phyloP scores from a whole-genome alignment of 2,888 invertebrate species.

The Nycteola revayana region DNA sequence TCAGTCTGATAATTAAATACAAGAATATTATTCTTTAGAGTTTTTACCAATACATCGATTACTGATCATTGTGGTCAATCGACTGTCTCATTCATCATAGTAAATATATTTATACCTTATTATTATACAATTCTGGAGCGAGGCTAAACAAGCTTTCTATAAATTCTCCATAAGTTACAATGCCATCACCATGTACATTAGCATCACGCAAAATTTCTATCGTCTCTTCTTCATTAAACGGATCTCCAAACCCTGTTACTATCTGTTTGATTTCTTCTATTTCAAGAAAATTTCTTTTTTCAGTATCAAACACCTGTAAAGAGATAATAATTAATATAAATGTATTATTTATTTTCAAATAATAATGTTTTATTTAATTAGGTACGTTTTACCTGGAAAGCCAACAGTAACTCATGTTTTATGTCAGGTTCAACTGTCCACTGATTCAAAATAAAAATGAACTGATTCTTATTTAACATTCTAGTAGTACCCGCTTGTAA shows the following conservation, averaged over 20 bases:
- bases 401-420: slow-evolving; percentile 62
- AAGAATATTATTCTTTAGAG: no score
- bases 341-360: no score
- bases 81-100: no score
- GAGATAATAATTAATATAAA: slow-evolving; percentile 1
- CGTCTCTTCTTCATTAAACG: slow-evolving; percentile 48
- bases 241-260: slow-evolving; percentile 48
- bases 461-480: slow-evolving; percentile 59
- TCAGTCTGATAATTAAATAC: slow-evolving; percentile 47
- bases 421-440: slow-evolving; percentile 53
- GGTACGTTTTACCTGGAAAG: slow-evolving; percentile 54
- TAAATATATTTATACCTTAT: slow-evolving; percentile 59
- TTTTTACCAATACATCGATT: no score
- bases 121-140: slow-evolving; percentile 59
- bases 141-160: slow-evolving; percentile 58
- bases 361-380: no score
- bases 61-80: no score
- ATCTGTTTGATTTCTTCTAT: slow-evolving; percentile 53
- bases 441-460: slow-evolving; percentile 59
- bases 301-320: slow-evolving; percentile 68
- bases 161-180: slow-evolving; percentile 59
- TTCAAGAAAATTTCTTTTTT: slow-evolving; percentile 58
- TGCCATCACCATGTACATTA: slow-evolving; percentile 63
- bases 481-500: slow-evolving; percentile 50
- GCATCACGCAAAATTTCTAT: slow-evolving; percentile 63